phyloP scores from a whole-genome alignment of 2,113 vertebrate genomes.

The Oxyruncus cristatus region DNA sequence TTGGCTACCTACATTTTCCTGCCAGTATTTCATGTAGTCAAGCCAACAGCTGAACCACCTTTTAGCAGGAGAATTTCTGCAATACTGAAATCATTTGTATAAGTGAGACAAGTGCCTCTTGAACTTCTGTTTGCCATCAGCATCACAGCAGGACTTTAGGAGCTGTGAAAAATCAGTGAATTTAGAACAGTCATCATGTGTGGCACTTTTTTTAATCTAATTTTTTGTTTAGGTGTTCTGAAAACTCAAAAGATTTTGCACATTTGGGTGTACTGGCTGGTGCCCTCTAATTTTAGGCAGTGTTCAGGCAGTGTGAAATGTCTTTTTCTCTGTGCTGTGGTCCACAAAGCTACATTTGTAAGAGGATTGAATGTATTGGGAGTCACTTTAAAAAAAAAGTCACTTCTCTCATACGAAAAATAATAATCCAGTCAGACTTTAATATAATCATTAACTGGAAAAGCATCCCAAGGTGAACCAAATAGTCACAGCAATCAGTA shows the following conservation, averaged over 20 bases:
- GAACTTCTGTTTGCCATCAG: constrained; percentile 3
- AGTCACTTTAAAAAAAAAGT: neutral
- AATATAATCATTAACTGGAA: neutral
- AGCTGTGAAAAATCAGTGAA: neutral
- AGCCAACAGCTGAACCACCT: neutral
- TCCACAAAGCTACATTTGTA: neutral
- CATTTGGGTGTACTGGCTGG: neutral
- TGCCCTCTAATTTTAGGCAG: neutral
- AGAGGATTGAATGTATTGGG: neutral
- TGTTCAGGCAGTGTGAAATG: neutral
- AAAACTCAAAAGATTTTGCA: neutral
- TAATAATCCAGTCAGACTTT: neutral
- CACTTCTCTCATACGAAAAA: neutral
- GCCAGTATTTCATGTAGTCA: neutral
- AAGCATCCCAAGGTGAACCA: neutral
- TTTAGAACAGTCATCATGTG: neutral
- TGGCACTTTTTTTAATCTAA: neutral
- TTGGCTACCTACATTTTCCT: neutral
- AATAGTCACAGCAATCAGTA: neutral
- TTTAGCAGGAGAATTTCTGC: neutral
- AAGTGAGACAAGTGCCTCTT: neutral
- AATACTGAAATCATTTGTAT: neutral
- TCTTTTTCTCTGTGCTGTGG: neutral
- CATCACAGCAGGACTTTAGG: neutral
- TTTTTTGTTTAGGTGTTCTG: neutral